Base-by-base conservation (phyloP, 2,113 vertebrate species). In the Bubalus kerabau region DNA sequence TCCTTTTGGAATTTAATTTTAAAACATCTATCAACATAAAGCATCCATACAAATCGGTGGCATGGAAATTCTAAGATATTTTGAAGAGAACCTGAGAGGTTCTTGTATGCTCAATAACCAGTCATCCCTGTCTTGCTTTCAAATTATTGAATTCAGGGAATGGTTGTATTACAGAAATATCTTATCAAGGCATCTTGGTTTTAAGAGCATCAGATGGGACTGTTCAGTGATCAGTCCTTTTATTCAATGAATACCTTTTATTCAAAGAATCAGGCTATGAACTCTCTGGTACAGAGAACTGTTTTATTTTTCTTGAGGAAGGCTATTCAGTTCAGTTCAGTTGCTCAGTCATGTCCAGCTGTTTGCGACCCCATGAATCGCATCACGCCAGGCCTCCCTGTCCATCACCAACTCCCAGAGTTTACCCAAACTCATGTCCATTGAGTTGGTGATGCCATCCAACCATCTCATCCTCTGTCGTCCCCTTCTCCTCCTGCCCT, bases 1-100 rank as follows among this genome's bases (percentile, higher is more conserved):
- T 97, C 11, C 57, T 8, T 52, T 82, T 93, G 21, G 5, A 86
- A 60, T 64, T 30, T 57, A 74, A 67, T 62, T 71, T 90, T 60
- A 93, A 74, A 26, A 48, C 28, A 74, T 81, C 1, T 8, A 36
- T 26, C 7, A 82, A 43, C 23, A 30, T 76, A 76, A 82, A 26
- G 19, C 23, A 57, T 67, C 30, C 15, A 48, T 97, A 97, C 40
- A 98, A 94, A 95, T 94, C 95, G 87, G 95, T 97, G 54, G 26
- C 89, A 97, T 59, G 74, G 81, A 98, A 88, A 96, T 97, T 96
- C 71, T 81, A 98, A 96, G 56, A 59, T 94, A 52, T 96, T 93
- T 90, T 74, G 95, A 91, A 71, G 54, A 64, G 87, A 82, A 54
- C 32, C 60, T 96, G 74, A 81, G 26, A 76, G 23, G 17, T 98